Evolutionary conservation across 2,888 invertebrate species (phyloP), one percentile per base, ranked within the genome.

Genomic region (Noctua fimbriata): DNA sequence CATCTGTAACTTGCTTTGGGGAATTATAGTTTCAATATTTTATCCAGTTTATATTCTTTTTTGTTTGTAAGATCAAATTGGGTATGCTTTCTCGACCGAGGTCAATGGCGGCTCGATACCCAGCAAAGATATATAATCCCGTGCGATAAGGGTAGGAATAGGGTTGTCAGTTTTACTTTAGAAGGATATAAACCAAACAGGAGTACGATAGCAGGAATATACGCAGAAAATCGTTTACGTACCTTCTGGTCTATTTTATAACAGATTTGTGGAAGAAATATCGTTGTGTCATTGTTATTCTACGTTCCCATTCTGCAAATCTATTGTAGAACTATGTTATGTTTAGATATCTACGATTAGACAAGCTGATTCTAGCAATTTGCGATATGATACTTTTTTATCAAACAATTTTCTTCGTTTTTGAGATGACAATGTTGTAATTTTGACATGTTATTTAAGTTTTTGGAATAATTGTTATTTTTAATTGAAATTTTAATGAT

Each of bases 11-110:
- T 78, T 83, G 81, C 87, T 89, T 89, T 89, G 83, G 85, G 87
- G 89, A 91, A 90, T 89, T 91, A 91, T 89, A 80, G 82, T 90
- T 87, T 78, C 86, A 88, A 87, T 88, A 84, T 90, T 84, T 87
- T 88, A 81, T 79, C 71, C 73, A 69, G 73, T 84, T 85, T 82
- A 81, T 83, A 71, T 78, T 74, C 69, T 66, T 76, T 82, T 82
- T 83, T 88, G 79, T 85, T 87, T 80, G 70, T 73, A 77, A 71
- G 73, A 85, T 65, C 74, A 82, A 81, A 83, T 85, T 89, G 85
- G 72, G 67, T 84, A 85, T 87, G 70, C 75, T 77, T 83, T 86
- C 77, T 74, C 74, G 58, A 65, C 69, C 55, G 74, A 86, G 88
- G 83, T 86, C 84, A 88, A 77, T 79, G 79, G 79, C 36, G 78